These are phyloP conservation scores for Prionace glauca DNA, from an alignment of 2,797 vertebrate genomes.

Conservation along the genomic window DNA sequence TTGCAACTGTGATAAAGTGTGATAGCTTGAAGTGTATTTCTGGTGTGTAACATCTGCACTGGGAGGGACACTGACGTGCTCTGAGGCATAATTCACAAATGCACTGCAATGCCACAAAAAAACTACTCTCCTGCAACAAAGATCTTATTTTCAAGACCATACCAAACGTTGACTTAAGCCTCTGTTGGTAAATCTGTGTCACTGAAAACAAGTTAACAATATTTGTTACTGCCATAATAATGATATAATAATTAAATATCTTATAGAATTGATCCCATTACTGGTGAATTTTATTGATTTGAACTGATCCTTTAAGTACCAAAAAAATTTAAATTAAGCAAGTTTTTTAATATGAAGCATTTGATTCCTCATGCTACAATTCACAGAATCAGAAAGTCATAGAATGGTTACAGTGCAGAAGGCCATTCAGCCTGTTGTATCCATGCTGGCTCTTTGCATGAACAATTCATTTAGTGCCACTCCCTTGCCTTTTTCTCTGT, in stretches of 20 bases:
- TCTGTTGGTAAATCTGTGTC: neutral
- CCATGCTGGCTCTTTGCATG: neutral
- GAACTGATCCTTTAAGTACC: neutral
- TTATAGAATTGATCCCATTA: neutral
- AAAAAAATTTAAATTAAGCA: neutral
- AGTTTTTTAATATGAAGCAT: neutral
- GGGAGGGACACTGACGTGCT: neutral
- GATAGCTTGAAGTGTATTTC: neutral
- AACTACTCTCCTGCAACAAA: neutral
- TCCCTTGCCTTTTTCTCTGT: neutral
- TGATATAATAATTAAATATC: neutral
- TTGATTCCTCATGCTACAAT: neutral
- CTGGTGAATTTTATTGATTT: neutral
- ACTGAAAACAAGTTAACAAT: neutral
- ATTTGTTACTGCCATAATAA: neutral
- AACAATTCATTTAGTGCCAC: neutral
- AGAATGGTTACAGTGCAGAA: neutral
- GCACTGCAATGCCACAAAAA: neutral
- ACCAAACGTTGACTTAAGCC: neutral
- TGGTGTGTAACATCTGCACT: neutral
- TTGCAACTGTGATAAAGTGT: neutral
- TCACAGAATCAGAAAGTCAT: neutral
- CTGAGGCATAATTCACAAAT: neutral
- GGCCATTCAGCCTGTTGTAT: neutral
- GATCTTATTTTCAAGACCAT: neutral